Conservation (phyloP, 92 coral and sea anemone species). For the Zoanthus sociatus region DNA sequence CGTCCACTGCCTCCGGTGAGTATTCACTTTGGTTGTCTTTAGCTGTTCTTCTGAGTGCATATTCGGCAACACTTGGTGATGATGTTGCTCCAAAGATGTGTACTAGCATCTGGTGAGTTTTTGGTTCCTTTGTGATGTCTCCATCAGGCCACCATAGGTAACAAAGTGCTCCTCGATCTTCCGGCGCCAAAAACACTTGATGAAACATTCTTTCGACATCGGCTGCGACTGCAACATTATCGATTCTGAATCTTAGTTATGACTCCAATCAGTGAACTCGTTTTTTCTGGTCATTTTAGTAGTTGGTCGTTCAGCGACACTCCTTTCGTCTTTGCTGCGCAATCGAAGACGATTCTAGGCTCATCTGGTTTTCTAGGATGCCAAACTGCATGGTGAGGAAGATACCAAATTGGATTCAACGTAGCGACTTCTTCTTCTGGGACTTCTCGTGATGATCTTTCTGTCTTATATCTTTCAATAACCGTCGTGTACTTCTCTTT, state of each 20-base stretch:
- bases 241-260: slow-evolving; percentile 66
- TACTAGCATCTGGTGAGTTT: slow-evolving; percentile 59
- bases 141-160: slow-evolving; percentile 79
- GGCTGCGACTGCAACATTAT: slow-evolving; percentile 70
- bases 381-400: slow-evolving; percentile 6
- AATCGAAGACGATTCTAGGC: slow-evolving; percentile 9
- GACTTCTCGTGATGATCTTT: slow-evolving; percentile 42
- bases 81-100: slow-evolving; percentile 53
- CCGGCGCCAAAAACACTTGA: slow-evolving; percentile 74
- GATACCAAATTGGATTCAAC: slow-evolving; percentile 4
- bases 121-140: slow-evolving; percentile 54
- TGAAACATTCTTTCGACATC: slow-evolving; percentile 75
- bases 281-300: neutral
- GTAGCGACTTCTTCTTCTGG: slow-evolving; percentile 51
- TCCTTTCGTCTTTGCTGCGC: slow-evolving; percentile 7
- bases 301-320: slow-evolving; percentile 7
- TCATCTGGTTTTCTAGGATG: neutral
- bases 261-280: slow-evolving; percentile 65
- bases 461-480: slow-evolving; percentile 46
- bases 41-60: slow-evolving; percentile 42
- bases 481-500: slow-evolving; percentile 57
- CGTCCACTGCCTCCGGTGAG: neutral
- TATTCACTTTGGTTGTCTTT: slow-evolving; percentile 19
- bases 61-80: slow-evolving; percentile 47
- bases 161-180: slow-evolving; percentile 75